phyloP scores from a whole-genome alignment of 2,113 vertebrate species.

The Osmerus mordax region DNA sequence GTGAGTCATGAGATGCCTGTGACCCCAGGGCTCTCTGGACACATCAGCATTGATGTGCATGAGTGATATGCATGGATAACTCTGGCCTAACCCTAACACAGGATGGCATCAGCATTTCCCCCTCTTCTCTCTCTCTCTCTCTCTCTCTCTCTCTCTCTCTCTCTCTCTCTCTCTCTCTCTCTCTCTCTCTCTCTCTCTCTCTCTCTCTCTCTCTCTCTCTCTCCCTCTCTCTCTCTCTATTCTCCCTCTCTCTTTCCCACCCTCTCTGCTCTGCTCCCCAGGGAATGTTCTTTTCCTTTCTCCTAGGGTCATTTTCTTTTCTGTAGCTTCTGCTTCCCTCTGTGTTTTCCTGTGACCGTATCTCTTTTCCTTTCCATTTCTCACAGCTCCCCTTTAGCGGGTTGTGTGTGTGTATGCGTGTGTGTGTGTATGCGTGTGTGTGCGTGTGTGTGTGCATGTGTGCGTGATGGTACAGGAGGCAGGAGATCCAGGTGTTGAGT shows the following conservation, averaged over 20 bases:
- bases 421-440: background rate
- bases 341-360: too few relatives aligned
- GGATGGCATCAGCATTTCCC: background rate
- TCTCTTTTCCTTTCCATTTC: slow-evolving; percentile 4
- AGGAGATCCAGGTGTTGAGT: slow-evolving; percentile 34
- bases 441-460: background rate
- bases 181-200: background rate
- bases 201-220: background rate
- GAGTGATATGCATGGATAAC: slow-evolving; percentile 20
- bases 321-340: too few relatives aligned
- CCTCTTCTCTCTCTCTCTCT: background rate
- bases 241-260: background rate
- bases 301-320: too few relatives aligned
- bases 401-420: background rate
- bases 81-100: slow-evolving; percentile 8
- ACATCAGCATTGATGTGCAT: slow-evolving; percentile 14
- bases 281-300: too few relatives aligned
- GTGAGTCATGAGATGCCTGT: background rate
- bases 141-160: background rate
- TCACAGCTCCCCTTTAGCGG: background rate
- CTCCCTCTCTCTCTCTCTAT: too few relatives aligned
- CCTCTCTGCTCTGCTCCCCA: background rate
- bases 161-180: background rate
- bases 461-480: slow-evolving; percentile 1
- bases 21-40: background rate